These are phyloP conservation scores for Calliopsis andreniformis DNA, from an alignment of 1,140 invertebrate genomes.

Conservation along the genomic window DNA sequence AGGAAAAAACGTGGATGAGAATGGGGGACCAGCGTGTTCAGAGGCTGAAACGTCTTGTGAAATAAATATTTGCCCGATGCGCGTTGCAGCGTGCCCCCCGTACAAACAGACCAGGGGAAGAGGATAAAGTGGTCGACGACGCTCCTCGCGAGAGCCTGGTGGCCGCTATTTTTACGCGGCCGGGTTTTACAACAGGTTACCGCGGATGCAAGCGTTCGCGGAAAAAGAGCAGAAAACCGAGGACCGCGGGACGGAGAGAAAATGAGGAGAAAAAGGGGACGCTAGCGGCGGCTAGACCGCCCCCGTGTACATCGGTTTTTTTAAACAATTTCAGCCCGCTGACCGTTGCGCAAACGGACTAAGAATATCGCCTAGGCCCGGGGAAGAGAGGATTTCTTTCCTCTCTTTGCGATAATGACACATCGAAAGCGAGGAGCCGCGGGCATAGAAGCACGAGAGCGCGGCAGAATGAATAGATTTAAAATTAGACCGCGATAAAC, in stretches of 20 bases:
- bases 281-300: background rate
- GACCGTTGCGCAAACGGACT: constrained; percentile 64
- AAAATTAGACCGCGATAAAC: constrained; percentile 55
- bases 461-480: constrained; percentile 46
- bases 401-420: constrained; percentile 42
- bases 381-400: constrained; percentile 39
- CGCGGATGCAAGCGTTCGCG: constrained; percentile 54
- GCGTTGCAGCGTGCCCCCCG: constrained; percentile 48
- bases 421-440: constrained; percentile 31
- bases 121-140: constrained; percentile 67
- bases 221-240: constrained; percentile 52
- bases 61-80: constrained; percentile 66
- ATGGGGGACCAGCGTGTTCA: constrained; percentile 17
- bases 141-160: constrained; percentile 49
- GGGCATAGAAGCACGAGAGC: constrained; percentile 30
- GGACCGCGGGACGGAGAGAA: constrained; percentile 11
- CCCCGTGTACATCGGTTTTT: constrained; percentile 32
- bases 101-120: constrained; percentile 43
- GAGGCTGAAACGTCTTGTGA: constrained; percentile 42
- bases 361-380: constrained; percentile 68
- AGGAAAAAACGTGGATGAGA: background rate
- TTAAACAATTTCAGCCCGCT: constrained; percentile 61
- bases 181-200: constrained; percentile 76
- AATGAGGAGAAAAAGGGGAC: background rate
- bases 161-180: constrained; percentile 75